Evolutionary conservation across 2,113 vertebrate genomes (phyloP), one percentile per base, ranked within the genome.

Genomic region (Chlorodrepanis virens): DNA sequence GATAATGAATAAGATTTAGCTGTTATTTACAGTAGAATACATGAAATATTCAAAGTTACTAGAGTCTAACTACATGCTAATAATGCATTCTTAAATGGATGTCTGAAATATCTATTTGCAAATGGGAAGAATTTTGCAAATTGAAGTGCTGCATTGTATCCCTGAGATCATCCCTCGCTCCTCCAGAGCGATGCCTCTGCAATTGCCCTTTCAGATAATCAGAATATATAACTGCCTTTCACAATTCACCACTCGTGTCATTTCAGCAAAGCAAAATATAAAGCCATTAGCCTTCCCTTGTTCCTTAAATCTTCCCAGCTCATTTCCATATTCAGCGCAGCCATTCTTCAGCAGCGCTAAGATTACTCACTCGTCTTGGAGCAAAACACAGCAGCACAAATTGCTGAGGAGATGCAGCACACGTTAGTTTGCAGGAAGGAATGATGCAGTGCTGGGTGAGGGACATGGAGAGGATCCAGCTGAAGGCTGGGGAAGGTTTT

Each of bases 211-310:
- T 71, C 59, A 39, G 71, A 83, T 92, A 93, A 96, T 88, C 87
- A 90, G 75, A 94, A 94, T 57, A 72, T 52, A 63, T 49, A 88
- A 89, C 83, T 70, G 57, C 37, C 77, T 91, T 24, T 65, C 81
- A 80, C 47, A 68, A 94, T 87, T 78, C 93, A 90, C 59, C 69
- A 86, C 87, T 90, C 63, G 64, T 70, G 35, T 70, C 45, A 94
- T 91, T 84, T 85, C 78, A 90, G 78, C 12, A 80, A 87, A 82
- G 79, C 87, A 87, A 94, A 94, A 88, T n/a, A 95, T 25, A 90
- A 53, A 80, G 75, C 67, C 91, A 94, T 93, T 90, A 96, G 71
- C 85, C 59, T 64, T 75, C 47, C 39, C 69, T 80, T 83, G 65
- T 94, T 95, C 68, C 90, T 87, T 74, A 72, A 75, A 80, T 83